Evolutionary conservation across 2,888 invertebrate genomes (phyloP).

Genomic region (Pristionchus mayeri): DNA sequence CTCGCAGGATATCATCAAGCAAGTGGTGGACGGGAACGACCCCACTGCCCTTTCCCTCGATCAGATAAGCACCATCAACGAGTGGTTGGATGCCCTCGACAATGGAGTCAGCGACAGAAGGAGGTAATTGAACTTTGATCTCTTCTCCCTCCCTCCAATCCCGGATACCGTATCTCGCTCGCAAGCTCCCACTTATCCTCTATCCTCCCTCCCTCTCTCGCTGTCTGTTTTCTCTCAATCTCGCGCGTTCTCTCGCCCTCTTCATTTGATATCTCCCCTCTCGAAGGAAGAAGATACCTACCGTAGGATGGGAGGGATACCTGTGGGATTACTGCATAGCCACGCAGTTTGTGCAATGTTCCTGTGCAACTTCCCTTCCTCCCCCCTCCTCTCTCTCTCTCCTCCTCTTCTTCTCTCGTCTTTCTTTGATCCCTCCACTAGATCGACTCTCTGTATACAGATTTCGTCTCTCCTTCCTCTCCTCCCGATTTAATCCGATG

Average conservation of each 20-base stretch:
- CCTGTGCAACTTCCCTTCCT: background rate
- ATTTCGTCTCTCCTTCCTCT: conserved; percentile 19
- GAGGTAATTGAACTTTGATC: conserved; percentile 57
- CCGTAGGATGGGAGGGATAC: conserved; percentile 9
- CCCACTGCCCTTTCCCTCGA: conserved; percentile 62
- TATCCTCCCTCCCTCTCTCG: background rate
- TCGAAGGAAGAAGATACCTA: background rate
- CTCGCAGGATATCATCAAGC: conserved; percentile 58
- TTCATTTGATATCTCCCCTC: conserved; percentile 38
- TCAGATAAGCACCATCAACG: conserved; percentile 72
- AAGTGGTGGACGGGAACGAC: conserved; percentile 70
- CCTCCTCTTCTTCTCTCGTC: background rate
- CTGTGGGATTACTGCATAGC: conserved; percentile 8
- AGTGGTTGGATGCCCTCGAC: conserved; percentile 73
- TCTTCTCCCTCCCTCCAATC: background rate
- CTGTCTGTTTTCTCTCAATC: conserved; percentile 34
- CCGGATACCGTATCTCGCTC: conserved; percentile 5
- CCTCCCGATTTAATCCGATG: conserved; percentile 29
- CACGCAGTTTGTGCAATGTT: conserved; percentile 7
- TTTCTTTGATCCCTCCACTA: conserved; percentile 33
- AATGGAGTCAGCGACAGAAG: conserved; percentile 58
- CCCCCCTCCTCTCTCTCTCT: background rate
- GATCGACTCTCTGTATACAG: conserved; percentile 39
- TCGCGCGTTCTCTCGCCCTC: background rate
- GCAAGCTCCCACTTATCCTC: conserved; percentile 29